These are phyloP conservation scores for Latrodectus hesperus DNA, from an alignment of 2,888 invertebrate genomes.

Conservation along the genomic window DNA sequence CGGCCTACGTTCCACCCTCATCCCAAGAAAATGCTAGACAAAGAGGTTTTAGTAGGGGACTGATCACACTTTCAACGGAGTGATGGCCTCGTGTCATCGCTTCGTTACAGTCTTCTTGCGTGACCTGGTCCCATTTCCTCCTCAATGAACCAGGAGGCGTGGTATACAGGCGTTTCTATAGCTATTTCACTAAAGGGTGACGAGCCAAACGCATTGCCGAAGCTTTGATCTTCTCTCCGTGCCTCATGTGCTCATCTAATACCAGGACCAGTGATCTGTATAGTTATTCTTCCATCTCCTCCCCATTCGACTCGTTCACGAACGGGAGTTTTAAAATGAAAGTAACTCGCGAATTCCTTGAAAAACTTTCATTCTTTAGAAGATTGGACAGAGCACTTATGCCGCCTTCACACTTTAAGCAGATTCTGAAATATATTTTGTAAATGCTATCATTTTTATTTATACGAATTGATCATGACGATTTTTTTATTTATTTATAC, in stretches of 20 bases:
- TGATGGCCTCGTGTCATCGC: conserved; percentile 41
- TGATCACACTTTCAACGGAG: conserved; percentile 47
- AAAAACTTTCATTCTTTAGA: conserved; percentile 1
- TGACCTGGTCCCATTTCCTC: conserved; percentile 52
- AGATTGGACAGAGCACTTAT: no score
- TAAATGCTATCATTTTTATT: no score
- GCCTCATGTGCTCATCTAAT: conserved; percentile 44
- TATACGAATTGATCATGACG: no score
- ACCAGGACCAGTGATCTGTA: conserved; percentile 41
- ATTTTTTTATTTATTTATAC: no score
- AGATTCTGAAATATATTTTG: no score
- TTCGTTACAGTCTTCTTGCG: conserved; percentile 53
- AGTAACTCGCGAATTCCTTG: background rate
- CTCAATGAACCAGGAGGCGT: conserved; percentile 58
- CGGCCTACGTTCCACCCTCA: background rate
- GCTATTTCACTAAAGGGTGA: conserved; percentile 58
- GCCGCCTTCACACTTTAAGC: no score
- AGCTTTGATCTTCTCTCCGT: conserved; percentile 55
- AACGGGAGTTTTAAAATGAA: conserved; percentile 11
- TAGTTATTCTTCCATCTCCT: conserved; percentile 12
- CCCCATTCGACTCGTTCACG: conserved; percentile 13
- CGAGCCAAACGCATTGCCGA: conserved; percentile 52
- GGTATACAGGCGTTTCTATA: conserved; percentile 41
- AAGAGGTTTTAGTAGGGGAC: conserved; percentile 25
- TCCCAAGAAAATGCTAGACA: conserved; percentile 24